These are phyloP conservation scores for Orcinus orca DNA, from an alignment of 2,113 vertebrate genomes.

Conservation along the genomic window DNA sequence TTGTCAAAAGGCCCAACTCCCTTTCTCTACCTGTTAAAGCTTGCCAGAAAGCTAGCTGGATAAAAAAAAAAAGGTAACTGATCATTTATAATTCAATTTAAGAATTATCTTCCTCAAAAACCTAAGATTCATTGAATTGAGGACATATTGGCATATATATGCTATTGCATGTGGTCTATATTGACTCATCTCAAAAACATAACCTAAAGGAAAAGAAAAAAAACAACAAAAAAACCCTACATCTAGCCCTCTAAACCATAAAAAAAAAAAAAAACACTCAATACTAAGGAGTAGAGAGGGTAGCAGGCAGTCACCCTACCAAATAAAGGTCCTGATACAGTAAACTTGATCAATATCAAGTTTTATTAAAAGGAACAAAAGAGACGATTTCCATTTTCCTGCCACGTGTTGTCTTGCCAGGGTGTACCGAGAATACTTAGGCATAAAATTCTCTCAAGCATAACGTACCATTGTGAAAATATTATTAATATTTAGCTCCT, in stretches of 20 bases:
- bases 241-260: not conserved
- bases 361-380: conserved; percentile 52
- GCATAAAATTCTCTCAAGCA: not conserved
- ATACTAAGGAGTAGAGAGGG: not conserved
- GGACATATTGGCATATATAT: not conserved
- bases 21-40: not conserved
- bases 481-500: not conserved
- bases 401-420: not conserved
- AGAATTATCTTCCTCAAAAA: conserved; percentile 24
- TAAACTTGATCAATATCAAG: not conserved
- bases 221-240: too few species aligned
- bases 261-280: not conserved
- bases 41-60: not conserved
- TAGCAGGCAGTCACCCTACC: not conserved
- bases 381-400: not conserved
- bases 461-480: not conserved
- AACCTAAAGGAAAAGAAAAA: not conserved
- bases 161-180: not conserved
- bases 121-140: not conserved
- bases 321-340: not conserved
- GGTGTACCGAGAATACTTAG: not conserved
- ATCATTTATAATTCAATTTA: not conserved
- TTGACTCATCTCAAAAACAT: not conserved
- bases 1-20: not conserved
- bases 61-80: not conserved